Evolutionary conservation across 2,888 invertebrate genomes (phyloP).

Genomic region (Vanessa cardui): DNA sequence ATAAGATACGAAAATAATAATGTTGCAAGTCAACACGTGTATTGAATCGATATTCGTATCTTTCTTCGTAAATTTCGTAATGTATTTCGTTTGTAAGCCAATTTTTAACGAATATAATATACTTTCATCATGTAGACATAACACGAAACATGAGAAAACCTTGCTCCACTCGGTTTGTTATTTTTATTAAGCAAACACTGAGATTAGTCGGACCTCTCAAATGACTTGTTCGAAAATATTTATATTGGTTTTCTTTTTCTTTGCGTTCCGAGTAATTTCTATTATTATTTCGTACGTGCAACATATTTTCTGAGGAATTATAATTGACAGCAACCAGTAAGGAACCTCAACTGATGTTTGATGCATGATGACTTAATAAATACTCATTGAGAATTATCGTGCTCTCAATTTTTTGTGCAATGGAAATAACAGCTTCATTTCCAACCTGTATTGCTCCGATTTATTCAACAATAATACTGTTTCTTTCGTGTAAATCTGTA

Average conservation of each 20-base stretch:
- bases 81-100: neutral
- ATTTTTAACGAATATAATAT: conserved; percentile 7
- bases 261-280: too few species aligned
- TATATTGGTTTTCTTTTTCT: too few species aligned
- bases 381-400: too few species aligned
- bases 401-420: neutral
- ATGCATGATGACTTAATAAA: too few species aligned
- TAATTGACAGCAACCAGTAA: too few species aligned
- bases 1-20: neutral
- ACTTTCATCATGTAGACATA: neutral
- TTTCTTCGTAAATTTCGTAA: neutral
- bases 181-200: conserved; percentile 1
- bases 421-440: conserved; percentile 12
- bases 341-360: too few species aligned
- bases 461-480: conserved; percentile 30
- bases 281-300: too few species aligned
- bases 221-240: neutral
- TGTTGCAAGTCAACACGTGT: too few species aligned
- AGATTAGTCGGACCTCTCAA: neutral
- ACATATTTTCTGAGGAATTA: too few species aligned
- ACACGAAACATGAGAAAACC: conserved; percentile 6
- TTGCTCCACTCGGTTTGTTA: neutral
- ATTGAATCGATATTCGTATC: too few species aligned
- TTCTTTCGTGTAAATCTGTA: conserved; percentile 32
- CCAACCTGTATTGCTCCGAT: conserved; percentile 11